A percentile compares a stretch with the other conserved stretches of the same genome.
Evolutionary conservation across 2,888 invertebrate species (phyloP).

Genomic region (Holacanthella duospinosa): DNA sequence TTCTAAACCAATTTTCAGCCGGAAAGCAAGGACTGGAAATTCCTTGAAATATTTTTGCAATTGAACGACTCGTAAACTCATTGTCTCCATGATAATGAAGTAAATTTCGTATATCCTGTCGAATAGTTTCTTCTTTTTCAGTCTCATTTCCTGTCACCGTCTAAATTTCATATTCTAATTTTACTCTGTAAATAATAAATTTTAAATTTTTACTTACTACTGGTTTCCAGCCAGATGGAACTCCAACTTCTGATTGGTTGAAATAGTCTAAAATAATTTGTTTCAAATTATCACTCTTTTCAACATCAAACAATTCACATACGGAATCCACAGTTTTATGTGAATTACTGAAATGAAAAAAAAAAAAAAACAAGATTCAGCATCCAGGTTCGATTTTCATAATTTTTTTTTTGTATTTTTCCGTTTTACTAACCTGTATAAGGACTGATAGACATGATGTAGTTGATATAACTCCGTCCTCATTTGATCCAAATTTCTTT

Average conservation of each 20-base stretch:
- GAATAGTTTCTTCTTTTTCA: slow-evolving; percentile 52
- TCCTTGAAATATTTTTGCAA: slow-evolving; percentile 89
- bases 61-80: slow-evolving; percentile 66
- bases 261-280: slow-evolving; percentile 68
- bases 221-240: neutral
- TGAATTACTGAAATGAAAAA: neutral
- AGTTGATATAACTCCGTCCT: slow-evolving; percentile 63
- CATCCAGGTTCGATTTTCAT: no score
- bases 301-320: slow-evolving; percentile 38
- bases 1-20: slow-evolving; percentile 75
- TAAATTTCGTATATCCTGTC: slow-evolving; percentile 59
- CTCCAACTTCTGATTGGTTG: slow-evolving; percentile 41
- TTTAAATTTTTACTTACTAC: neutral
- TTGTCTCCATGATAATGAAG: slow-evolving; percentile 62
- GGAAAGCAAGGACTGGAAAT: slow-evolving; percentile 88
- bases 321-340: neutral
- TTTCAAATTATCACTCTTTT: slow-evolving; percentile 60
- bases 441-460: slow-evolving; percentile 50
- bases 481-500: slow-evolving; percentile 63
- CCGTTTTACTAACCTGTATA: slow-evolving; percentile 44
- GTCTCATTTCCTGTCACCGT: neutral
- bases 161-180: neutral
- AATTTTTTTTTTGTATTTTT: neutral
- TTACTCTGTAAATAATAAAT: neutral
- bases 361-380: no score